Conservation (phyloP, 1,140 invertebrate genomes). For the Spodoptera litura region DNA sequence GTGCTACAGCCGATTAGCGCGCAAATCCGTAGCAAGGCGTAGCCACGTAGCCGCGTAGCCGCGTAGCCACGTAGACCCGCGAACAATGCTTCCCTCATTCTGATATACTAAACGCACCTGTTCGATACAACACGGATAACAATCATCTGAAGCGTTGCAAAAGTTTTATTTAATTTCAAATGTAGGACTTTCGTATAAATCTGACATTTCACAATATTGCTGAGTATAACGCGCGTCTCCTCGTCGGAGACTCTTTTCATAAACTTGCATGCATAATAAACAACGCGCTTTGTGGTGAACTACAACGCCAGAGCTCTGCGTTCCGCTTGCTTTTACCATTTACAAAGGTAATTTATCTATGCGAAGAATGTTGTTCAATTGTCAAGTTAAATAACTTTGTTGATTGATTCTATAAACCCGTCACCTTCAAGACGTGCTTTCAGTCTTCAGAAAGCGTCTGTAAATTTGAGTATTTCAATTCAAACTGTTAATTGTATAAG, state of each 20-base stretch:
- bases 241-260: conserved; percentile 7
- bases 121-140: conserved; percentile 16
- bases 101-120: conserved; percentile 12
- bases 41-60: not conserved
- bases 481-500: conserved; percentile 19
- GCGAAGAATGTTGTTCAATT: conserved; percentile 10
- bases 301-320: conserved; percentile 7
- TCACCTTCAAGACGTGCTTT: not conserved
- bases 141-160: not conserved
- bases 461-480: conserved; percentile 27
- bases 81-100: conserved; percentile 30
- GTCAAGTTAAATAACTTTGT: conserved; percentile 22
- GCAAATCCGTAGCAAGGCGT: conserved; percentile 24
- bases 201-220: conserved; percentile 11
- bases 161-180: conserved; percentile 25
- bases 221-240: not conserved
- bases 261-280: conserved; percentile 44
- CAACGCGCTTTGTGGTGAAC: conserved; percentile 30
- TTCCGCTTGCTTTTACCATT: not conserved
- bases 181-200: not conserved
- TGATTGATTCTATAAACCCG: conserved; percentile 12
- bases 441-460: conserved; percentile 13
- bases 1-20: conserved; percentile 33
- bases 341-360: conserved; percentile 15
- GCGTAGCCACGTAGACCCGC: not conserved